Evolutionary conservation across 2,113 vertebrate genomes (phyloP).

Genomic region (Dromaius novaehollandiae): DNA sequence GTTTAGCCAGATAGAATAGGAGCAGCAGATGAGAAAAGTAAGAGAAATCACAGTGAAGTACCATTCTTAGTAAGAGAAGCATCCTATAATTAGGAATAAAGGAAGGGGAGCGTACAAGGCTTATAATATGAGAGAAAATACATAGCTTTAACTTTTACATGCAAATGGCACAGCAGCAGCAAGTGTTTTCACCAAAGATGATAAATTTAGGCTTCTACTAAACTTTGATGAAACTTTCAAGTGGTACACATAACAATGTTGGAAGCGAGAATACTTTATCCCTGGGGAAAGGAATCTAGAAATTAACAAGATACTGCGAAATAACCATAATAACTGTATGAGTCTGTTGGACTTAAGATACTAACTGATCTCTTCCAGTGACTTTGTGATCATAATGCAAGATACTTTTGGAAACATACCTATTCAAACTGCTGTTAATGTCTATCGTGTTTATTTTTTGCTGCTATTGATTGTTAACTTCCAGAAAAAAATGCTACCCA

Average conservation of each 20-base stretch:
- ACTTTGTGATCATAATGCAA: background rate
- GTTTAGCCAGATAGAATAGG: background rate
- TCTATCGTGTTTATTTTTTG: background rate
- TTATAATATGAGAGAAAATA: too few relatives aligned
- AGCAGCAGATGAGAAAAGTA: background rate
- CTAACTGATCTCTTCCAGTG: background rate
- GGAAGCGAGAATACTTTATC: too few relatives aligned
- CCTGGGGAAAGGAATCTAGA: background rate
- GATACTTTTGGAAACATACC: rapidly evolving
- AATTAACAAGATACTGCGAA: background rate
- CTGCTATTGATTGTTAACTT: background rate
- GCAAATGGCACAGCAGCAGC: too few relatives aligned
- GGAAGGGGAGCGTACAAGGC: background rate
- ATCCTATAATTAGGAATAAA: background rate
- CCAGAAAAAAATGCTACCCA: background rate
- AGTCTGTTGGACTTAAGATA: background rate
- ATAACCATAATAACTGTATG: background rate
- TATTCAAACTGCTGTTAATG: background rate
- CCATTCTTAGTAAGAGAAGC: background rate
- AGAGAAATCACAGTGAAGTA: background rate
- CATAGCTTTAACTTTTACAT: too few relatives aligned
- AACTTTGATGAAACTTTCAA: too few relatives aligned
- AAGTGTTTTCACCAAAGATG: too few relatives aligned
- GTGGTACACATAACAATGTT: too few relatives aligned
- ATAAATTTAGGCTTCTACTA: too few relatives aligned